These are phyloP conservation scores for Elegia similella DNA, from an alignment of 2,888 invertebrate genomes.

Conservation along the genomic window DNA sequence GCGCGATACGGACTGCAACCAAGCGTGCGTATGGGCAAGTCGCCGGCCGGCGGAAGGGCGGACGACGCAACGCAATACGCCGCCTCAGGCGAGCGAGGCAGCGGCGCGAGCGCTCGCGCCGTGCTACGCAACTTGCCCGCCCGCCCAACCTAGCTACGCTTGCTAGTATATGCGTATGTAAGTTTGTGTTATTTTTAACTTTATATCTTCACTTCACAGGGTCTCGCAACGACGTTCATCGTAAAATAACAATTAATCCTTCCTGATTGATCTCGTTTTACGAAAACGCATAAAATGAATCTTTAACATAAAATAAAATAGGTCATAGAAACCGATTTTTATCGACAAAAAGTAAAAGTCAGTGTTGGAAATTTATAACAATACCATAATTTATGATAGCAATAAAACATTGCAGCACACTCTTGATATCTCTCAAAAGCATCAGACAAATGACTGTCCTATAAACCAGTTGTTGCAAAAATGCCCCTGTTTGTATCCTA, in stretches of 20 bases:
- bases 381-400: conserved; percentile 41
- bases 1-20: conserved; percentile 47
- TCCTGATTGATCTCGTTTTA: conserved; percentile 1
- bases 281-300: not conserved
- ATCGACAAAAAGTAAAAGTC: conserved; percentile 42
- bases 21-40: conserved; percentile 7
- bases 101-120: not conserved
- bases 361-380: conserved; percentile 33
- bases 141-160: conserved; percentile 2
- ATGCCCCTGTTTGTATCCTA: conserved; percentile 33
- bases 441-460: conserved; percentile 40
- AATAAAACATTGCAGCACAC: conserved; percentile 36
- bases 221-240: not conserved
- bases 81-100: not conserved
- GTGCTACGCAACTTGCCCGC: not conserved
- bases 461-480: conserved; percentile 48
- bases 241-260: conserved; percentile 2
- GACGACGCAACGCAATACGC: not conserved
- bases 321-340: conserved; percentile 35
- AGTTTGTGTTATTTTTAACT: not conserved
- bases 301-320: conserved; percentile 28
- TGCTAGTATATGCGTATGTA: not conserved
- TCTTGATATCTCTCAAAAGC: conserved; percentile 40
- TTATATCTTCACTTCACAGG: not conserved
- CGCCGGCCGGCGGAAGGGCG: conserved; percentile 2